A percentile compares a stretch with the other conserved stretches of the same genome.
phyloP scores from a whole-genome alignment of 2,888 invertebrate genomes.

The Euproctis similis region DNA sequence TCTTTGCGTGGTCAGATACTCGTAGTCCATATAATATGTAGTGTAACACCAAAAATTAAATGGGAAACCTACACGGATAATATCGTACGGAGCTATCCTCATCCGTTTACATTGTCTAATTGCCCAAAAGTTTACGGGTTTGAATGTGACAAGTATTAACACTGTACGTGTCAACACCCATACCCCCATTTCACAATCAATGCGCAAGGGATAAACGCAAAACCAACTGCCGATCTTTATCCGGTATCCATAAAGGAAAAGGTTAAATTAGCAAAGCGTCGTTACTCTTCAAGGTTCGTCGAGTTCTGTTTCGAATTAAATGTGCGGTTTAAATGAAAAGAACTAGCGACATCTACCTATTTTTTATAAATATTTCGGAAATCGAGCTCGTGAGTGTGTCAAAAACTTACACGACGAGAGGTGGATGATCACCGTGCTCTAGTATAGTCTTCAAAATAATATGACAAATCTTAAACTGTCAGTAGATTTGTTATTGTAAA shows the following conservation, averaged over 20 bases:
- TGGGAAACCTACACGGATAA: too few relatives aligned
- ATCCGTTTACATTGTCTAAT: slow-evolving; percentile 2
- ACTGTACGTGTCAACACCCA: slow-evolving; percentile 14
- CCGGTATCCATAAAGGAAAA: slow-evolving; percentile 19
- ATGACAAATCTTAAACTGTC: too few relatives aligned
- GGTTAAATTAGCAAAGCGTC: slow-evolving; percentile 31
- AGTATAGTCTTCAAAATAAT: too few relatives aligned
- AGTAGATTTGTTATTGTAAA: too few relatives aligned
- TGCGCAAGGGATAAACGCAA: slow-evolving; percentile 14
- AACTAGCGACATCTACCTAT: too few relatives aligned
- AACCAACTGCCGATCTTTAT: slow-evolving; percentile 17
- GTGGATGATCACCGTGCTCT: too few relatives aligned
- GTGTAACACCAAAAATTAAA: too few relatives aligned
- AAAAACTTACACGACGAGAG: too few relatives aligned
- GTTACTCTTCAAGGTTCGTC: slow-evolving; percentile 27
- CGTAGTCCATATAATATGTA: too few relatives aligned
- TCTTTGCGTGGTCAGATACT: too few relatives aligned
- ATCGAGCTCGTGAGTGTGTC: too few relatives aligned
- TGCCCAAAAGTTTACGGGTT: slow-evolving; percentile 1
- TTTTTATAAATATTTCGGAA: too few relatives aligned
- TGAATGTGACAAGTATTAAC: slow-evolving; percentile 5
- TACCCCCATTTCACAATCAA: slow-evolving; percentile 18
- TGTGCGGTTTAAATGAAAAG: slow-evolving; percentile 2
- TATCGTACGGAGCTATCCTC: neutral
- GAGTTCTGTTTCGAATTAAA: slow-evolving; percentile 12